phyloP scores from a whole-genome alignment of 2,113 vertebrate genomes.

The Chamaetylas fuelleborni region DNA sequence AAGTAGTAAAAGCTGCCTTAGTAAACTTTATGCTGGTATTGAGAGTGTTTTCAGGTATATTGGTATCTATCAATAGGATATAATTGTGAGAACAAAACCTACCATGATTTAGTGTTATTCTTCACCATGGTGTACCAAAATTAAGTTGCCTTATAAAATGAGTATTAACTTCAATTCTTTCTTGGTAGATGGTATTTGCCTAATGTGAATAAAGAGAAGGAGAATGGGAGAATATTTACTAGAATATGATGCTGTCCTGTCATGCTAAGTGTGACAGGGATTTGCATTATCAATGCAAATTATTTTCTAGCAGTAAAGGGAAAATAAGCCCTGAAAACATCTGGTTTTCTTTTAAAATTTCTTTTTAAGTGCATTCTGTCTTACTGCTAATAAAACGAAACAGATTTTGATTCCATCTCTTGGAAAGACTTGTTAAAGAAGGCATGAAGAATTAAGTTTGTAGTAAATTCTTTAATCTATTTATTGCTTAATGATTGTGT shows the following conservation, averaged over 20 bases:
- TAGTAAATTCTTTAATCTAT: conserved; percentile 3
- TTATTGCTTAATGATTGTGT: conserved; percentile 7
- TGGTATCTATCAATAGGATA: not conserved
- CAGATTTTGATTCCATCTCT: not conserved
- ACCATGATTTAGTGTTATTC: not conserved
- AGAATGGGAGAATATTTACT: not conserved
- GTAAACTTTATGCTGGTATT: not conserved
- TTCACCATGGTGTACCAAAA: not conserved
- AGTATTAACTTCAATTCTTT: not conserved
- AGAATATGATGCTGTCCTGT: not conserved
- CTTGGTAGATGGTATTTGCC: not conserved
- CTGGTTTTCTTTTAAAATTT: not conserved
- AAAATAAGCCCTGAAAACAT: not conserved
- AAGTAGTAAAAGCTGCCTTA: not conserved
- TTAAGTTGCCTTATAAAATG: not conserved
- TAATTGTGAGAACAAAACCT: not conserved
- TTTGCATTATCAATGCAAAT: not conserved
- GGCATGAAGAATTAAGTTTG: not conserved
- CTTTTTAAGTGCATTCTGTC: not conserved
- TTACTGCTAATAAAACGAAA: not conserved
- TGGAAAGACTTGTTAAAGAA: not conserved
- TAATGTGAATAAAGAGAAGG: not conserved
- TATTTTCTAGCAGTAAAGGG: not conserved
- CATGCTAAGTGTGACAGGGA: not conserved
- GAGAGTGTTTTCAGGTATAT: not conserved